phyloP scores from a whole-genome alignment of 2,113 vertebrate species.

The Anarhynchus alexandrinus region DNA sequence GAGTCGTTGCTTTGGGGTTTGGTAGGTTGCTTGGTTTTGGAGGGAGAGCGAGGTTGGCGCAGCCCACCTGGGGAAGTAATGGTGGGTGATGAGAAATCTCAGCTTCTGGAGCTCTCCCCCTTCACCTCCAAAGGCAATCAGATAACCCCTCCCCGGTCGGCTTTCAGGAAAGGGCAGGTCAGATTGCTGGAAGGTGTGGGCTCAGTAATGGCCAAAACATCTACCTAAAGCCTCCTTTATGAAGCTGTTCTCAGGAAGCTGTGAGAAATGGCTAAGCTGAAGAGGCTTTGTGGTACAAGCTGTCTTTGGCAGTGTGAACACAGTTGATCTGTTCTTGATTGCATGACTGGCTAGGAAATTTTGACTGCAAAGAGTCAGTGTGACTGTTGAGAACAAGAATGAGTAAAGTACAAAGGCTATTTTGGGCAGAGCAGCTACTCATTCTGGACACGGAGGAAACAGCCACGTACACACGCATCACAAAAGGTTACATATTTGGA shows the following conservation, averaged over 20 bases:
- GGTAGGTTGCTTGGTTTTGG: neutral
- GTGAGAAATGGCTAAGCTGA: neutral
- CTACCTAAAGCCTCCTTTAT: neutral
- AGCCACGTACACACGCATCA: neutral
- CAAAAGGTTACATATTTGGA: neutral
- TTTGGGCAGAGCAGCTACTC: constrained; percentile 32
- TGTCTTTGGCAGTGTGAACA: constrained; percentile 20
- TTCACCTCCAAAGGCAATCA: neutral
- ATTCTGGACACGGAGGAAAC: constrained; percentile 19
- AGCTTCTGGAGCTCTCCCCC: neutral
- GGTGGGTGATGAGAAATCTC: neutral
- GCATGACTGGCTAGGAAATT: constrained; percentile 34
- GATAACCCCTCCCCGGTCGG: neutral
- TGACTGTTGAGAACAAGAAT: neutral
- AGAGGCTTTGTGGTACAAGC: neutral
- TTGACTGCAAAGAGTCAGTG: neutral
- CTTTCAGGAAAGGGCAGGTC: neutral
- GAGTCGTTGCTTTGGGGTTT: neutral
- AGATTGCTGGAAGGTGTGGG: neutral
- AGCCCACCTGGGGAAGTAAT: neutral
- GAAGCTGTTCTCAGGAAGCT: neutral
- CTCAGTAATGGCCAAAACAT: neutral
- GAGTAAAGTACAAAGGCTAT: constrained; percentile 31
- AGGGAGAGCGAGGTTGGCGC: neutral
- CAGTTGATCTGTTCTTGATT: constrained; percentile 1